Evolutionary conservation across 1,140 invertebrate species (phyloP).

Genomic region (Bilobella aurantiaca): DNA sequence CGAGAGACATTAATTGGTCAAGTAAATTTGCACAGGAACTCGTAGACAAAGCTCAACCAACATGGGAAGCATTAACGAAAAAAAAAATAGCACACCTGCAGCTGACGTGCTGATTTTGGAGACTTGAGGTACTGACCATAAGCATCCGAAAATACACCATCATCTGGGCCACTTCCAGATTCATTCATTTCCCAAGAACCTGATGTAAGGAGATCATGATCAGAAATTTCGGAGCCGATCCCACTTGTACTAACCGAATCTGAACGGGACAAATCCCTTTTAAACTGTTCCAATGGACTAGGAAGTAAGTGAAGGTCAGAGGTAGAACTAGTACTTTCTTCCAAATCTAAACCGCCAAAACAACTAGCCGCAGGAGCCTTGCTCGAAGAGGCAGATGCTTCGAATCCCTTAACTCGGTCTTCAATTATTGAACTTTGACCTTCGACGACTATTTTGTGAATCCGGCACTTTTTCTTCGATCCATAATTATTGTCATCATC

Average conservation of each 20-base stretch:
- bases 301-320: slow-evolving; percentile 4
- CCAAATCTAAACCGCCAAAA: background rate
- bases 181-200: slow-evolving; percentile 30
- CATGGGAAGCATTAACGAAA: no score
- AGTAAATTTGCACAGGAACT: no score
- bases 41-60: no score
- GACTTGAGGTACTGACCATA: slow-evolving; percentile 22
- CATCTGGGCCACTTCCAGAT: slow-evolving; percentile 17
- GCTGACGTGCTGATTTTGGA: slow-evolving; percentile 19
- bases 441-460: slow-evolving; percentile 34
- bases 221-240: slow-evolving; percentile 39
- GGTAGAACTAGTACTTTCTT: background rate
- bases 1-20: background rate
- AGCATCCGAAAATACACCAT: slow-evolving; percentile 28
- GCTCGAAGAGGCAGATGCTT: background rate
- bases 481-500: slow-evolving; percentile 12
- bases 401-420: background rate
- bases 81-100: slow-evolving; percentile 18
- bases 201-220: slow-evolving; percentile 34
- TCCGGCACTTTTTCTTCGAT: slow-evolving; percentile 21
- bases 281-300: slow-evolving; percentile 19
- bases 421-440: slow-evolving; percentile 10
- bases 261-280: slow-evolving; percentile 36
- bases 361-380: background rate
- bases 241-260: slow-evolving; percentile 41